These are phyloP conservation scores for Lepus oiostolus DNA, from an alignment of 2,797 vertebrate species.

Conservation along the genomic window DNA sequence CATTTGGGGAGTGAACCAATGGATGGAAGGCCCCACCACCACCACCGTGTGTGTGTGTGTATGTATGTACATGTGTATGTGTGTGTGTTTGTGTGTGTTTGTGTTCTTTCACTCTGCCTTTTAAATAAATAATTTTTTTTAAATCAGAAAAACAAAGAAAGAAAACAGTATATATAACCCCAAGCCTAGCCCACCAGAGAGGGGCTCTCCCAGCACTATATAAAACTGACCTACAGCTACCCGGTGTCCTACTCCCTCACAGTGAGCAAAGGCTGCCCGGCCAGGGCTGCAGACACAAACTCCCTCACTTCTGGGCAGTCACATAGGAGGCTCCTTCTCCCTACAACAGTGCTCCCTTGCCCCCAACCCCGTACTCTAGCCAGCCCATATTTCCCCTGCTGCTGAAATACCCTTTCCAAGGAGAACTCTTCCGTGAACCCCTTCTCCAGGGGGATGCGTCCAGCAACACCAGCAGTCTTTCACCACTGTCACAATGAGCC, in stretches of 20 bases:
- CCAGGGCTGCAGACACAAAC: fast-evolving
- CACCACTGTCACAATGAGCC: too few relatives aligned
- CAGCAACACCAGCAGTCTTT: too few relatives aligned
- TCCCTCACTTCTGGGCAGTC: neutral
- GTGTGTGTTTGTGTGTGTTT: too few relatives aligned
- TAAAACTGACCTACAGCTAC: neutral
- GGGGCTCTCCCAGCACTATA: neutral
- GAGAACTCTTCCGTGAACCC: too few relatives aligned
- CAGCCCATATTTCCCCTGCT: neutral
- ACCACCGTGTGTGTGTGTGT: too few relatives aligned
- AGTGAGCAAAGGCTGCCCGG: neutral
- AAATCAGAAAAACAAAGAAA: too few relatives aligned
- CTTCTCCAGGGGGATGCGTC: neutral
- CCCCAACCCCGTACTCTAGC: neutral
- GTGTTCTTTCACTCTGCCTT: too few relatives aligned
- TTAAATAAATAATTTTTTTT: too few relatives aligned
- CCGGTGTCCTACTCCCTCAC: neutral
- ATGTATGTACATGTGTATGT: too few relatives aligned
- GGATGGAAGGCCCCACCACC: too few relatives aligned
- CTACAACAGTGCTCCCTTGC: fast-evolving
- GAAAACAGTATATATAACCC: too few relatives aligned
- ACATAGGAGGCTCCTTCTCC: neutral
- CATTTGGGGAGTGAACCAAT: too few relatives aligned
- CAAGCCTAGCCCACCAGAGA: neutral
- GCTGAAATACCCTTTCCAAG: neutral